Evolutionary conservation across 2,888 invertebrate genomes (phyloP), one percentile per base, ranked within the genome.

Genomic region (Pristionchus entomophagus): DNA sequence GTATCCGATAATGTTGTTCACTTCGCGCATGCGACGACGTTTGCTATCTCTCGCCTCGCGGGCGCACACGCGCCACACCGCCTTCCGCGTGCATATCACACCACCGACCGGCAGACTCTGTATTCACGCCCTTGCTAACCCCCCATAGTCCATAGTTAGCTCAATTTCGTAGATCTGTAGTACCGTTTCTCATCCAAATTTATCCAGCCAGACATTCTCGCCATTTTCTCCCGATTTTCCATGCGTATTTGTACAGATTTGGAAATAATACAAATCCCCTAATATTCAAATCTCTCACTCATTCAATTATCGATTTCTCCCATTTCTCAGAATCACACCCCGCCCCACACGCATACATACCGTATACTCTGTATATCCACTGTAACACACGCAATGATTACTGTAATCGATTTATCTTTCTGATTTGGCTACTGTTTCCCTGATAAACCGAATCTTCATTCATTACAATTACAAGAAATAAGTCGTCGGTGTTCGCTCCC

Each of bases 111-210:
- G 41, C 73, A 14, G 38, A 73, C 73, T 73, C n/a, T n/a, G 73
- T 73, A 45, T 73, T 17, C 65, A 26, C 73, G n/a, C 73, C 45
- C 19, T 26, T 8, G n/a, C 38, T 26, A 26, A 41, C 26, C 73
- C 6, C 73, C n/a, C 10, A 35, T 73, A 73, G 73, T 41, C n/a
- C 41, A 65, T 65, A 29, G 73, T 41, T 73, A 41, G 73, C 73
- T 45, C 73, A 73, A 62, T 19, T 65, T 65, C 65, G 73, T 73
- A 73, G 73, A 73, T 73, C 73, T 73, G 73, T 73, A 73, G 73
- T 26, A 19, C 65, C 3, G 6, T 38, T 12, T 29, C 17, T 22
- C 22, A 22, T 45, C 38, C 73, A 73, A 73, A 73, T 45, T 56
- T 73, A 17, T 38, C 29, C 38, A n/a, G 73, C 73, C 73, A 73